Evolutionary conservation across 1,140 invertebrate species (phyloP), one percentile per base, ranked within the genome.

Genomic region (Hormaphis cornu): DNA sequence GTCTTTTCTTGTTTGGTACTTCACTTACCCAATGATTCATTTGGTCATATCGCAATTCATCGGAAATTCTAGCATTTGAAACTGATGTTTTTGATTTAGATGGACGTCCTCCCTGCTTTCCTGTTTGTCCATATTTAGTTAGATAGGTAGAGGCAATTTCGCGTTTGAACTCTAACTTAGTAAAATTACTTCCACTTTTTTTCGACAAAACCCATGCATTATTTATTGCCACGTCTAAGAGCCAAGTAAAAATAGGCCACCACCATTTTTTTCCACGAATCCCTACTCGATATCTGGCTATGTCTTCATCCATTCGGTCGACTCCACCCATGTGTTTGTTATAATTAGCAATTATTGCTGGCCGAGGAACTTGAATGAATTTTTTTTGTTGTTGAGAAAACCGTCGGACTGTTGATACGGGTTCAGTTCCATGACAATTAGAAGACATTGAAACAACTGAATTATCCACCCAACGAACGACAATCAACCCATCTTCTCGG

Each of bases 201-300:
- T 56, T 56, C 3, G 8, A 33, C 16, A 56, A 20, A 35, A 56
- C 9, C 35, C 24, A 28, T 24, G 42, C 72, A 70, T 70, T 73
- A 52, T 40, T 48, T 33, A 58, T 18, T 14, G 48, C 30, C 37
- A 59, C 61, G 58, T 72, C 70, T 44, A 73, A 56, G n/a, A 71
- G 12, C 69, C 69, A 72, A 20, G 71, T 73, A 20, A 74, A 63
- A 33, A 74, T 30, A 35, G 69, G 52, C 66, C 69, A 73, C 40
- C 71, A 73, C 70, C 74, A 75, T 58, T 75, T 75, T 56, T 73
- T 74, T 18, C 71, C 71, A n/a, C 52, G 69, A 37, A 75, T 73
- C n/a, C 37, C 16, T 12, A 73, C 71, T 40, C 72, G n/a, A 46
- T 74, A 72, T n/a, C 56, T 69, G 42, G 69, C 70, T 10, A 74